Base-by-base conservation (phyloP, 2,797 vertebrate genomes). In the Scolopax rusticola region DNA sequence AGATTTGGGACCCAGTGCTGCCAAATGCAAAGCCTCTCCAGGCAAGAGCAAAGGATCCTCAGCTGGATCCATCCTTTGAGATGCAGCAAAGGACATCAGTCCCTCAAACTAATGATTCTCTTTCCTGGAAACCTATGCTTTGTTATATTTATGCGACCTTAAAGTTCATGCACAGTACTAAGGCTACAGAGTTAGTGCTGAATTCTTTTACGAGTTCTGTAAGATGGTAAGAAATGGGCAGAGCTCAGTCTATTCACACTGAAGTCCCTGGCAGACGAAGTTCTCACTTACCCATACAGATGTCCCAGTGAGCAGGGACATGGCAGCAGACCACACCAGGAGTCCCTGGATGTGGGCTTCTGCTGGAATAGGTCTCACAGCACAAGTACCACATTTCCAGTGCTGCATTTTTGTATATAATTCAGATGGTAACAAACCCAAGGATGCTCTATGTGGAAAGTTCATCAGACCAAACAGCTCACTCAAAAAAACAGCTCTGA, bases 51-150 rank as follows among this genome's bases (percentile, higher is more conserved):
- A 92, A 91, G 51, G 60, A 79, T 84, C 57, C 70, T 95, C 53
- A 92, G 87, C 88, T 95, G 84, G 82, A 87, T 93, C 50, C 84
- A 45, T 71, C 65, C 65, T 97, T 92, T 0, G 33, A 68, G 93
- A 61, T 50, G 23, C 6, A 51, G 15, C 8, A 45, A 51, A 21
- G 4, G 74, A 90, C 36, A 61, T 90, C 68, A 68, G 69, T 57
- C 51, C 60, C 75, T 59, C 68, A 41, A 63, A 97, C 93, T 95
- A 96, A 97, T 77, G 24, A 84, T 33, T 84, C 64, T 50, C 56
- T 93, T 95, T 94, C 95, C 93, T 30, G 14, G 71, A 92, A 96
- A 86, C 6, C 32, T 86, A 95, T 27, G 38, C 73, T 94, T 93
- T 32, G 45, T 75, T 60, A 12, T 79, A 76, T 74, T 88, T 79